Evolutionary conservation across 2,888 invertebrate species (phyloP), one percentile per base, ranked within the genome.

Genomic region (Clistopyga incitator): DNA sequence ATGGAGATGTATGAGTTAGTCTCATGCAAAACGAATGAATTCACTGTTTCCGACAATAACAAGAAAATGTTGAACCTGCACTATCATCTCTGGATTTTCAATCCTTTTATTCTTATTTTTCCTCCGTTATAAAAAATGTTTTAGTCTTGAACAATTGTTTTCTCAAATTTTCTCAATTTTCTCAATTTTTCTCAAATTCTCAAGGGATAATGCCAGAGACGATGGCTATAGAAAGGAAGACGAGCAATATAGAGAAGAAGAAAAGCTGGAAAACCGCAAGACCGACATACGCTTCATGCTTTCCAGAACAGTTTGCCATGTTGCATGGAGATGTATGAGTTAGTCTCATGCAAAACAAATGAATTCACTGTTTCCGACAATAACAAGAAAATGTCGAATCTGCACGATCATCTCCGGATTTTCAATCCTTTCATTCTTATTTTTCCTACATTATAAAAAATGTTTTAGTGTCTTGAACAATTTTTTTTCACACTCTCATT

Each of bases 241-340:
- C 20, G 42, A 64, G 64, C 64, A 38, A 64, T 38, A 64, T 38
- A 38, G 64, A 64, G 38, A 64, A 42, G 13, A 64, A 42, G 20
- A 8, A 3, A 38, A 64, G 42, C 42, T 64, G 20, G 25, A n/a
- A 42, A 38, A 64, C 18, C 64, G 38, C 38, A 6, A 50, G 50
- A 50, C 18, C 50, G 56, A 15, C 23, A 13, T 23, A 6, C 56
- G 25, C 25, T 56, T 56, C 56, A 56, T 56, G 13, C 6, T 56
- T 56, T 56, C 56, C 4, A 56, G 11, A 56, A 56, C 23, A 56
- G 8, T 25, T n/a, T 56, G 4, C 13, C 11, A 23, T 20, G 10
- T 20, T 2, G 11, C 20, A 3, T 18, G 8, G 23, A 54, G 54
- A 54, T 54, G 11, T 23, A 50, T 18, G n/a, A 50, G 3, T 50